phyloP scores from a whole-genome alignment of 2,113 vertebrate species.

The Trochalopteron elliotii region DNA sequence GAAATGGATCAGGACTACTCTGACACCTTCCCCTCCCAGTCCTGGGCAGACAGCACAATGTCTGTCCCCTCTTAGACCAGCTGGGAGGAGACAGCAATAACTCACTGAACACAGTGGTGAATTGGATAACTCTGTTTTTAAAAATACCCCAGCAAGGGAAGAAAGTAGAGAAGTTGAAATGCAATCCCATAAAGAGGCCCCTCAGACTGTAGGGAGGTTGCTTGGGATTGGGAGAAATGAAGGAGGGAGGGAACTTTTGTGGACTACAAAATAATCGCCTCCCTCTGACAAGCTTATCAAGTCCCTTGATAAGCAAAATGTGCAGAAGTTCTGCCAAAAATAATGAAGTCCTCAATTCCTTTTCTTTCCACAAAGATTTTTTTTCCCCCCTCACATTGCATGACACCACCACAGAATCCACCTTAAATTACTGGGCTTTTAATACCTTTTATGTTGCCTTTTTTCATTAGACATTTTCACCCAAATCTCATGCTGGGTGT shows the following conservation, averaged over 20 bases:
- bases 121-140: neutral
- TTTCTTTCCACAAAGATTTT: neutral
- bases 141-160: neutral
- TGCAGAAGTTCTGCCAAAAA: neutral
- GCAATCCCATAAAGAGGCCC: neutral
- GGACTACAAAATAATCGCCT: neutral
- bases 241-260: neutral
- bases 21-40: neutral
- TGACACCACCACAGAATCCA: neutral
- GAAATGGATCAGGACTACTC: neutral
- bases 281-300: neutral
- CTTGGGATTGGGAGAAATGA: rapidly evolving
- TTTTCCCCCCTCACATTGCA: neutral
- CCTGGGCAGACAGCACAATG: rapidly evolving
- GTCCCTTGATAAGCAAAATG: neutral
- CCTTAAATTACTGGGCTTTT: neutral
- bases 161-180: neutral
- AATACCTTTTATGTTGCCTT: neutral
- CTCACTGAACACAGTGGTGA: rapidly evolving
- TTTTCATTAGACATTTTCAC: neutral
- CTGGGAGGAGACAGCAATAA: neutral
- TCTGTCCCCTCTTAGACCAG: neutral
- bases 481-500: rapidly evolving
- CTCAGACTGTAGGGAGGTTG: neutral
- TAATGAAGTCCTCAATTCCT: neutral